These are phyloP conservation scores for Cygnus atratus DNA, from an alignment of 2,113 vertebrate genomes.

Conservation along the genomic window DNA sequence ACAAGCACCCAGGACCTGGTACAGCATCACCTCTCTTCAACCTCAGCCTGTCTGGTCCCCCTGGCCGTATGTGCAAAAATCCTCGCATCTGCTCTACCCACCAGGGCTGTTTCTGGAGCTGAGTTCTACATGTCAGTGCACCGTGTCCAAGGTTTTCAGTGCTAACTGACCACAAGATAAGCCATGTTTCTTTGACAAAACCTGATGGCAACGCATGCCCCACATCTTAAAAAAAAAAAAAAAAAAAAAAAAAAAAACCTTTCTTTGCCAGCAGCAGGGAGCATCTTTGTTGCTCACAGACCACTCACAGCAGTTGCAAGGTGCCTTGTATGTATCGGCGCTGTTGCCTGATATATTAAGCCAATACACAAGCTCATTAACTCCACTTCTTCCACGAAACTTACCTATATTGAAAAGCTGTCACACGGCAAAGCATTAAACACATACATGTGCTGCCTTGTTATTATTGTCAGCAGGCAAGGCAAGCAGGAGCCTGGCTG, in stretches of 20 bases:
- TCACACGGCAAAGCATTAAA: slow-evolving; percentile 27
- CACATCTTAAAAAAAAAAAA: not conserved
- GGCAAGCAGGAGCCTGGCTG: not conserved
- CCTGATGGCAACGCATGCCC: not conserved
- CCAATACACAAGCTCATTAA: slow-evolving; percentile 58
- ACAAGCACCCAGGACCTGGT: not conserved
- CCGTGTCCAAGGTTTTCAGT: not conserved
- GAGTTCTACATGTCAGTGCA: rapidly evolving
- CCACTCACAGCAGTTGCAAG: not conserved
- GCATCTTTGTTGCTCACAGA: slow-evolving; percentile 1
- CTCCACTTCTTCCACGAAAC: not conserved
- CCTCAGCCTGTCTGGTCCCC: no score
- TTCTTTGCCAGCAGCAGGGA: slow-evolving; percentile 23
- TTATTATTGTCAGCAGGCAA: not conserved
- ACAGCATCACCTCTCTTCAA: not conserved
- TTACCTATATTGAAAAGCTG: slow-evolving; percentile 54
- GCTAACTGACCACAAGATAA: not conserved
- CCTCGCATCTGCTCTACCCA: not conserved
- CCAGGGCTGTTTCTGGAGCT: not conserved
- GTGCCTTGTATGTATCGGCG: not conserved
- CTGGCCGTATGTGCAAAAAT: not conserved
- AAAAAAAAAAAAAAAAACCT: not conserved
- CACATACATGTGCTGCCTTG: slow-evolving; percentile 10
- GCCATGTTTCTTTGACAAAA: slow-evolving; percentile 12
- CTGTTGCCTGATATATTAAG: slow-evolving; percentile 54